Conservation (phyloP, 2,113 vertebrate genomes). For the Cochlearius cochlearius region DNA sequence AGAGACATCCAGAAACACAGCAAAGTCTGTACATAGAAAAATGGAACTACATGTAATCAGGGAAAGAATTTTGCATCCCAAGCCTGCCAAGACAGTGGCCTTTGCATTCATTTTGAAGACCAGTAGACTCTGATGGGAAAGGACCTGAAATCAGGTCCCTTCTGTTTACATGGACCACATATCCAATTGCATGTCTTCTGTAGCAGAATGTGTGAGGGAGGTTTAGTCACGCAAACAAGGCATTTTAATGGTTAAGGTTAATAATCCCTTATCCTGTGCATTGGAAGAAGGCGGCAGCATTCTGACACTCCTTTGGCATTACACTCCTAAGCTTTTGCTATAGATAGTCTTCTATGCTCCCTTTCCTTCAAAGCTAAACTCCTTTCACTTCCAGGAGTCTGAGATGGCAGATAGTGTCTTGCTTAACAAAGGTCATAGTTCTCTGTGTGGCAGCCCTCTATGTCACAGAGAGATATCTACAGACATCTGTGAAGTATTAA, state of each 20-base stretch:
- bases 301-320: neutral
- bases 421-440: constrained; percentile 6
- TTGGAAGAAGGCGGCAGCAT: neutral
- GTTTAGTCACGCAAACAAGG: neutral
- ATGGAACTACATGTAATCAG: neutral
- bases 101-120: neutral
- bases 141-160: neutral
- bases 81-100: neutral
- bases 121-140: neutral
- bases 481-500: neutral
- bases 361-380: neutral
- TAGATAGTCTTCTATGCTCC: neutral
- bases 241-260: neutral
- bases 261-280: neutral
- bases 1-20: neutral
- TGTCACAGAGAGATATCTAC: neutral
- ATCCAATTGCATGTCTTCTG: neutral
- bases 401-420: neutral
- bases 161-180: neutral
- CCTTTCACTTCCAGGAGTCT: neutral
- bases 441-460: neutral
- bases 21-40: neutral
- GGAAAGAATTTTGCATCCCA: neutral
- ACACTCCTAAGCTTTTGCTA: neutral
- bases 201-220: neutral